Evolutionary conservation across 2,888 invertebrate species (phyloP), one percentile per base, ranked within the genome.

Genomic region (Pocota personata): DNA sequence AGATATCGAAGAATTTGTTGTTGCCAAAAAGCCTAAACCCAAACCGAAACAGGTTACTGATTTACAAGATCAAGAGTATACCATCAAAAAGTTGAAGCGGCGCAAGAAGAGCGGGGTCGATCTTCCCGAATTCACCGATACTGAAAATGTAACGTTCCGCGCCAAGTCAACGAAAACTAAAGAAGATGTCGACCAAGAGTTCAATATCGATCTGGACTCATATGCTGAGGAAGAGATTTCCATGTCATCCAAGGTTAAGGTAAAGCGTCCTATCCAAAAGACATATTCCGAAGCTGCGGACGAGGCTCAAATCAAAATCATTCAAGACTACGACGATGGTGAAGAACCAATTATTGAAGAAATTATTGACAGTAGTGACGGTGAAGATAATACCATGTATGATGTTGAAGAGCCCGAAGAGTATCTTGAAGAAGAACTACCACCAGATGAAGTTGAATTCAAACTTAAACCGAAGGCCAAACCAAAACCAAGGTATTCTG

Each of bases 221-320:
- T 97, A 97, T 90, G 97, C 96, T 43, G 97, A 97, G 93, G 97
- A 97, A 93, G 97, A 97, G 93, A 96, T 97, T 88, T 96, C 96
- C 7, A 96, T 97, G 95, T 95, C 96, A 2, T 96, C 96, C 77
- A 97, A 96, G 92, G 95, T 97, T 0, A 96, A 96, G 92, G 89
- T 97, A 6, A 96, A 96, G 91, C 96, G 96, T 89, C 95, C 94
- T 71, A 95, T 95, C 87, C 95, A 95, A 67, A 94, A 95, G 77
- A 96, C 96, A 1, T 96, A 95, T 91, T 94, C 94, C 10, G 97
- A 97, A 93, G 97, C 96, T 92, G 94, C 95, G 16, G 95, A 95
- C 73, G 96, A 97, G 93, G 94, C 96, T 82, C 95, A 95, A 0
- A 95, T 97, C 46, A 94, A 95, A 90, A 94, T 95, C 48, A 93